Percentiles rank a stretch among this genome's conserved stretches.
These are phyloP conservation scores for Lasiurus borealis DNA, from an alignment of 2,113 vertebrate species.

Conservation along the genomic window DNA sequence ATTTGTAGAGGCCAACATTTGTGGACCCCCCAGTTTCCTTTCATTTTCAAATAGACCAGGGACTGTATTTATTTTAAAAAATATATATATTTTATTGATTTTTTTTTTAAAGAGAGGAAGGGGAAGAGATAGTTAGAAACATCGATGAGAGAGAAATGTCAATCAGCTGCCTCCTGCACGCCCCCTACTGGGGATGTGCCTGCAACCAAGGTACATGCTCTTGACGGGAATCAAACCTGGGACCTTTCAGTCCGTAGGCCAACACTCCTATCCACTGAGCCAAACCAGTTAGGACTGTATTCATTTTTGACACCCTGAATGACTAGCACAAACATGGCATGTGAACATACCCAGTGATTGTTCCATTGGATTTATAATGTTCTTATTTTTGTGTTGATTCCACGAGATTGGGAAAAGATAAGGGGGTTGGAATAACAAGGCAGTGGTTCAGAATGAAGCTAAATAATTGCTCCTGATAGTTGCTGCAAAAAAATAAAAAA, in stretches of 20 bases:
- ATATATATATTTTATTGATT: no score
- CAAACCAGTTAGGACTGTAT: background rate
- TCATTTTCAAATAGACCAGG: background rate
- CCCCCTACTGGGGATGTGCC: no score
- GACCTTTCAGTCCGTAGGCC: no score
- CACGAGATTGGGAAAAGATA: constrained; percentile 41
- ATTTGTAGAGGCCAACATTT: background rate
- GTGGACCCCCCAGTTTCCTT: background rate
- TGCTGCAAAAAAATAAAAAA: constrained; percentile 57
- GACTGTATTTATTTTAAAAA: background rate
- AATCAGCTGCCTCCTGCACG: no score
- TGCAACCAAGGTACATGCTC: no score
- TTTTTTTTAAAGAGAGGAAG: no score
- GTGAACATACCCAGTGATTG: constrained; percentile 49
- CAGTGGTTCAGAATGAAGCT: constrained; percentile 55
- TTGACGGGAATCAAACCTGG: no score
- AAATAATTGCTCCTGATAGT: constrained; percentile 63
- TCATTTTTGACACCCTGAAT: background rate
- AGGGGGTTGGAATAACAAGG: constrained; percentile 32
- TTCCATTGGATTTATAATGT: constrained; percentile 22
- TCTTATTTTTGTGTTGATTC: constrained; percentile 52
- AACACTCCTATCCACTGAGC: no score
- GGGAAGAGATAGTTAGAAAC: no score
- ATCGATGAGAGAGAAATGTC: no score
- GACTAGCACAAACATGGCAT: background rate